Evolutionary conservation across 2,113 vertebrate species (phyloP).

Genomic region (Rhea americana): DNA sequence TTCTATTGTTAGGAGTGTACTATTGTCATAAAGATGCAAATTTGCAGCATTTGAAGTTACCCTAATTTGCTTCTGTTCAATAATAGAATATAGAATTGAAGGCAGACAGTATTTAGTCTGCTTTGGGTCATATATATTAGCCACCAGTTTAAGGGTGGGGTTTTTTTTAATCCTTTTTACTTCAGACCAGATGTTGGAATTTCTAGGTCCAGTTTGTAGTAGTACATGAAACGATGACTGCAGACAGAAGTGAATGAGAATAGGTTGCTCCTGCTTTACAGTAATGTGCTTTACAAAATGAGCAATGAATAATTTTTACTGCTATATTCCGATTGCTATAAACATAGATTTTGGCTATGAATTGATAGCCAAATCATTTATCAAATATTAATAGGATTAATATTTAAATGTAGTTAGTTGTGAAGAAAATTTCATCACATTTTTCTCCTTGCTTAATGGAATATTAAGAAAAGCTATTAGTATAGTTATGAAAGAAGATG

Average conservation of each 20-base stretch:
- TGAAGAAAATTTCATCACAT: slow-evolving; percentile 7
- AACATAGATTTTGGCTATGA: neutral
- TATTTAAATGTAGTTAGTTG: slow-evolving; percentile 16
- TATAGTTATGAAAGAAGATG: slow-evolving; percentile 35
- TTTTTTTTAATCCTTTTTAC: neutral
- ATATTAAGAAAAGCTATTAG: slow-evolving; percentile 50
- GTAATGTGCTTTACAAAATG: neutral
- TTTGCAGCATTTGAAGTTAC: neutral
- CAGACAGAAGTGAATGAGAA: neutral
- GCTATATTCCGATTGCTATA: neutral
- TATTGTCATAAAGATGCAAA: neutral
- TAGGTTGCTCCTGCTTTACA: neutral
- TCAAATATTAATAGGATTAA: slow-evolving; percentile 54
- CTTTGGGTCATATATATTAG: neutral
- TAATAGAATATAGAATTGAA: neutral
- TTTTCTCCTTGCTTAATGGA: slow-evolving; percentile 45
- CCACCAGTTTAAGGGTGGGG: neutral
- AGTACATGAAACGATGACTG: neutral
- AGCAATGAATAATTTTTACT: neutral
- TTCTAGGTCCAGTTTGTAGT: neutral
- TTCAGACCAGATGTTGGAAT: neutral
- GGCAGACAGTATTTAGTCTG: neutral
- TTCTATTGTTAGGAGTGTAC: neutral
- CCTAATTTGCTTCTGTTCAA: neutral
- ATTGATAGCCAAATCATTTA: slow-evolving; percentile 14